A percentile compares a stretch with the other conserved stretches of the same genome.
These are phyloP conservation scores for Panulirus ornatus DNA, from an alignment of 1,140 invertebrate species.

Conservation along the genomic window DNA sequence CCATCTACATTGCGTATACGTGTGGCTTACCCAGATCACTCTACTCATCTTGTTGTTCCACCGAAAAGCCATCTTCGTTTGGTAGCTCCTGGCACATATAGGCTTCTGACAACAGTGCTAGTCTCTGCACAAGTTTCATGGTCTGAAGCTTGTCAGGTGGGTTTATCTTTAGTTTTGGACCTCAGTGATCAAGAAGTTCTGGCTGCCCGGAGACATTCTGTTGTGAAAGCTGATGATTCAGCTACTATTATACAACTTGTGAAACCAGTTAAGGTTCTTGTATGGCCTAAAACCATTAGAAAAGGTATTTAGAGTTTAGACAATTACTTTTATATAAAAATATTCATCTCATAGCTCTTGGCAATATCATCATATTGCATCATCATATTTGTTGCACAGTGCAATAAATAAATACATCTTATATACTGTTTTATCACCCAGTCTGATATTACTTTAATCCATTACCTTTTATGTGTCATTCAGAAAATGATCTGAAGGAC, in stretches of 20 bases:
- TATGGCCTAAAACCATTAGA: conserved; percentile 92
- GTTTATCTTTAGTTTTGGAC: conserved; percentile 89
- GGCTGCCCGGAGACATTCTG: conserved; percentile 78
- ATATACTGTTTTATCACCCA: too few relatives aligned
- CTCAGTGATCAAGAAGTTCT: conserved; percentile 83
- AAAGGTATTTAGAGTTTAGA: conserved; percentile 84
- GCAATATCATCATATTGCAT: too few relatives aligned
- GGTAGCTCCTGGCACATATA: conserved; percentile 79
- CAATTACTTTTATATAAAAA: neutral
- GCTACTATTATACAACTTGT: conserved; percentile 88
- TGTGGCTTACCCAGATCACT: conserved; percentile 95
- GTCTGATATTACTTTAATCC: too few relatives aligned
- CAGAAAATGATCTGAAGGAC: too few relatives aligned
- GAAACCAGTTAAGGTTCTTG: conserved; percentile 92
- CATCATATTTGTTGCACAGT: too few relatives aligned
- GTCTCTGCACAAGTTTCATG: conserved; percentile 88
- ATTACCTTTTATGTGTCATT: too few relatives aligned
- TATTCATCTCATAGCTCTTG: too few relatives aligned
- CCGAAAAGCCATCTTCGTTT: conserved; percentile 82
- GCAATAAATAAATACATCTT: too few relatives aligned
- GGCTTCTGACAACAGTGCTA: conserved; percentile 90
- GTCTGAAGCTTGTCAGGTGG: conserved; percentile 87
- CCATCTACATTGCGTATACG: conserved; percentile 87
- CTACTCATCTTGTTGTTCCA: conserved; percentile 89
- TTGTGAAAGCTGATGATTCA: conserved; percentile 81